These are phyloP conservation scores for Frankliniella intonsa DNA, from an alignment of 2,888 invertebrate species.

Conservation along the genomic window DNA sequence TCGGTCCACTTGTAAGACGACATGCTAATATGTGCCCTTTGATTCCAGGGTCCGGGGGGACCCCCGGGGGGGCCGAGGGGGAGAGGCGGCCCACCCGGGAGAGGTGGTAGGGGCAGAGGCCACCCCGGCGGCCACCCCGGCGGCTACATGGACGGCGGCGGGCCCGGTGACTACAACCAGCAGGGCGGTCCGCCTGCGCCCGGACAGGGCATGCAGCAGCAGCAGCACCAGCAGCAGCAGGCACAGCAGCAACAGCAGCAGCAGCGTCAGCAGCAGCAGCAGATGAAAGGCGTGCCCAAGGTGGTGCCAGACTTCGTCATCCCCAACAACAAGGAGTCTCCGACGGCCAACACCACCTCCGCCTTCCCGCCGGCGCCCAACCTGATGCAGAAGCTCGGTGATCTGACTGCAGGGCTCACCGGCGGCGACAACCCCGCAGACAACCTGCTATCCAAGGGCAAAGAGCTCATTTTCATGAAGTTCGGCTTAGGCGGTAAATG, in stretches of 20 bases:
- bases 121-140: constrained; percentile 29
- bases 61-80: constrained; percentile 50
- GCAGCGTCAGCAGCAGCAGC: constrained; percentile 39
- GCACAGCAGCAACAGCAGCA: constrained; percentile 37
- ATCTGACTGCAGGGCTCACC: constrained; percentile 58
- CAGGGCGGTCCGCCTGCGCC: neutral
- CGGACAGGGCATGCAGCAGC: constrained; percentile 33
- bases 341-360: constrained; percentile 36
- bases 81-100: constrained; percentile 58
- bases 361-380: constrained; percentile 53
- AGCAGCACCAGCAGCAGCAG: constrained; percentile 40
- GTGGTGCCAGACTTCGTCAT: constrained; percentile 48
- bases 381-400: constrained; percentile 83
- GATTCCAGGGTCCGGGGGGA: constrained; percentile 36
- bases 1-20: neutral
- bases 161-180: constrained; percentile 17
- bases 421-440: constrained; percentile 67
- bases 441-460: constrained; percentile 86
- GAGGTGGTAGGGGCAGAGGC: constrained; percentile 56
- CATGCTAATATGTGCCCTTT: neutral
- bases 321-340: constrained; percentile 37
- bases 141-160: constrained; percentile 29
- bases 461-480: constrained; percentile 91
- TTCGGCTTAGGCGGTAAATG: constrained; percentile 75
- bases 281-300: constrained; percentile 49